Conservation (phyloP, 2,888 invertebrate genomes). For the Rhingia rostrata region DNA sequence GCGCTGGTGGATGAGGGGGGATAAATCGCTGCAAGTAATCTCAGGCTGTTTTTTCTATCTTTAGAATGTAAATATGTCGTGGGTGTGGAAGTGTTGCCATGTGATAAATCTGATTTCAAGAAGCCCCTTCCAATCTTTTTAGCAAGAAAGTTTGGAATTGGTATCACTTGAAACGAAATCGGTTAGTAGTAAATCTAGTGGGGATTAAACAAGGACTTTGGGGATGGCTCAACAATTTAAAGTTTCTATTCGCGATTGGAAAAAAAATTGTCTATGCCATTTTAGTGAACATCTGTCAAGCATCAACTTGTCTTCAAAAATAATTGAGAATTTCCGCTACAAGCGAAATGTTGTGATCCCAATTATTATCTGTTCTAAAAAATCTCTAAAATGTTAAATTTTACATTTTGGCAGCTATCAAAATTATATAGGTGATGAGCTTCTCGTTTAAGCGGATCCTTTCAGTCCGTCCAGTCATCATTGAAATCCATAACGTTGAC, state of each 20-base stretch:
- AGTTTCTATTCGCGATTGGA: not conserved
- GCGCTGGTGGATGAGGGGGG: not conserved
- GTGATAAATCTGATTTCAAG: not conserved
- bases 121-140: not conserved
- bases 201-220: constrained; percentile 1
- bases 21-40: not conserved
- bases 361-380: too few relatives aligned
- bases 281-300: too few relatives aligned
- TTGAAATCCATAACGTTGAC: too few relatives aligned
- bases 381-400: too few relatives aligned
- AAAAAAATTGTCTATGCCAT: not conserved
- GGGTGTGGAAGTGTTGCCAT: constrained; percentile 50
- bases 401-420: too few relatives aligned
- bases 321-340: too few relatives aligned
- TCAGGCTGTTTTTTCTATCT: not conserved
- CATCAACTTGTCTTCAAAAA: too few relatives aligned
- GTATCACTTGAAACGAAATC: constrained; percentile 42
- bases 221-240: constrained; percentile 4
- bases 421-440: too few relatives aligned
- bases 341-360: too few relatives aligned
- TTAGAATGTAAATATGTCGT: too few relatives aligned
- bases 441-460: too few relatives aligned
- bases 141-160: not conserved
- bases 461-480: too few relatives aligned
- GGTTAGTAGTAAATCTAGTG: constrained; percentile 33